Conservation (phyloP, 2,888 invertebrate genomes). For the Patella caerulea region DNA sequence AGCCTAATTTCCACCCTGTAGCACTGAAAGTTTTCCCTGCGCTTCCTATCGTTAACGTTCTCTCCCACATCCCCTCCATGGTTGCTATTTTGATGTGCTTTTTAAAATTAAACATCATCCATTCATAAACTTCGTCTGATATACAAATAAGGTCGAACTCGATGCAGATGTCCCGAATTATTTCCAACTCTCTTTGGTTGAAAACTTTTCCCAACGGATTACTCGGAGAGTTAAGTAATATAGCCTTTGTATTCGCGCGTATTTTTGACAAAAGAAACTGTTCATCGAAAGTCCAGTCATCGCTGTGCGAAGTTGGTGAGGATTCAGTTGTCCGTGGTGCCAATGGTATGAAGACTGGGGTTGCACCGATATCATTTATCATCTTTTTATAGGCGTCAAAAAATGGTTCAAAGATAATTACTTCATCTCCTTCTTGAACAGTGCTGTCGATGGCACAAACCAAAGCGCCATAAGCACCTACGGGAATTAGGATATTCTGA, state of each 20-base stretch:
- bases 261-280: conserved; percentile 78
- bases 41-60: conserved; percentile 95
- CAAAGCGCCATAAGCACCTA: not conserved
- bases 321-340: not conserved
- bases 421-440: not conserved
- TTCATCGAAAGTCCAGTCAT: conserved; percentile 89
- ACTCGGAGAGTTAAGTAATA: conserved; percentile 95
- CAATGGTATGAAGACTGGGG: conserved; percentile 4
- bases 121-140: conserved; percentile 98
- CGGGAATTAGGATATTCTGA: not conserved
- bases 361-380: not conserved
- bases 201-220: conserved; percentile 86
- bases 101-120: conserved; percentile 81
- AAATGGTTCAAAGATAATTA: conserved; percentile 8
- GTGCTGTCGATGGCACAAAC: conserved; percentile 12
- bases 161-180: conserved; percentile 88
- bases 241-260: conserved; percentile 88
- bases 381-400: conserved; percentile 5
- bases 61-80: conserved; percentile 95
- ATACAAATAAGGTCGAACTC: conserved; percentile 91
- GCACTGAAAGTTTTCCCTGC: conserved; percentile 98
- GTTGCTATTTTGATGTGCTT: conserved; percentile 90
- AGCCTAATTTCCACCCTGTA: conserved; percentile 87
- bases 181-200: conserved; percentile 69
- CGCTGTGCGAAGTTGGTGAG: conserved; percentile 75